Evolutionary conservation across 2,797 vertebrate species (phyloP).

Genomic region (Urophycis tenuis): DNA sequence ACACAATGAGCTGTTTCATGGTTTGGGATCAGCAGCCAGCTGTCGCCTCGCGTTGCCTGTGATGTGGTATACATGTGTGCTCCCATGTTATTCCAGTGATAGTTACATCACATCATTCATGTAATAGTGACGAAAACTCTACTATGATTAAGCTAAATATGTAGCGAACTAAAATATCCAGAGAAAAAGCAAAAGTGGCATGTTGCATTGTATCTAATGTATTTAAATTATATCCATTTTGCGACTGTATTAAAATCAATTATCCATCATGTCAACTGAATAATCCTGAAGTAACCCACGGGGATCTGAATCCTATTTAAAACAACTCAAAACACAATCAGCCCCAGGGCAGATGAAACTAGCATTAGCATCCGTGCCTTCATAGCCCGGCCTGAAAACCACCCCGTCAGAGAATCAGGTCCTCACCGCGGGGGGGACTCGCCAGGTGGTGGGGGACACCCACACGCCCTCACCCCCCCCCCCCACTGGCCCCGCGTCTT

Average conservation of each 20-base stretch:
- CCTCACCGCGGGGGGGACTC: too few relatives aligned
- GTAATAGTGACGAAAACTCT: neutral
- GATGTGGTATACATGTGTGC: neutral
- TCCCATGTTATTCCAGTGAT: neutral
- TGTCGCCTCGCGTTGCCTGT: neutral
- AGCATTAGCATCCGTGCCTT: slow-evolving; percentile 23
- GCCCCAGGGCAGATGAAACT: neutral
- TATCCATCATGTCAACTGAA: slow-evolving; percentile 7
- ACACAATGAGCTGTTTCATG: slow-evolving; percentile 43
- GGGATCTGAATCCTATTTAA: slow-evolving; percentile 7
- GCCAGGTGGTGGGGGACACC: too few relatives aligned
- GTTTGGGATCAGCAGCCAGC: slow-evolving; percentile 30
- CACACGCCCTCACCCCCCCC: too few relatives aligned
- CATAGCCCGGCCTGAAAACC: slow-evolving; percentile 6
- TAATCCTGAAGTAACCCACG: neutral
- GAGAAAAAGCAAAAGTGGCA: neutral
- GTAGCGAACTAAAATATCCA: neutral
- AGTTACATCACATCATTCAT: neutral
- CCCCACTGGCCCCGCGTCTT: neutral
- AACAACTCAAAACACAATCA: slow-evolving; percentile 11
- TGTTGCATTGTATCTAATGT: neutral
- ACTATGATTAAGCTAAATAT: neutral
- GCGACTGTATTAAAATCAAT: slow-evolving; percentile 1
- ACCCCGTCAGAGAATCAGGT: neutral
- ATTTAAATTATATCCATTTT: neutral